These are phyloP conservation scores for Speoplatyrhinus poulsoni DNA, from an alignment of 2,113 vertebrate genomes.

Conservation along the genomic window DNA sequence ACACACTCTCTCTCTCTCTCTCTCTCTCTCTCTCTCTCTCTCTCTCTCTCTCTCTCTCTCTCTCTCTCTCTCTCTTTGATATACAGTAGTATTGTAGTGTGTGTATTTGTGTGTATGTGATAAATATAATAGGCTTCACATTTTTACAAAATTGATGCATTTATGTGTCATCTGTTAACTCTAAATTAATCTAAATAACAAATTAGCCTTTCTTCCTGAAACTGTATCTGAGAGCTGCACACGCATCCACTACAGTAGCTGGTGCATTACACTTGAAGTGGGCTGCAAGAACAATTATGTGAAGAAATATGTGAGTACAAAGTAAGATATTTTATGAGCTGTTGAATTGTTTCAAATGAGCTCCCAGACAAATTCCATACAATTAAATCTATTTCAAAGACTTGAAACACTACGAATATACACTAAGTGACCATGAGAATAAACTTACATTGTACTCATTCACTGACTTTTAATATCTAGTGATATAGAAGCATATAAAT, in stretches of 20 bases:
- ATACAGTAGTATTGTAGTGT: too few species aligned
- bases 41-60: too few species aligned
- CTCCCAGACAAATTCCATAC: conserved; percentile 48
- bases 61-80: too few species aligned
- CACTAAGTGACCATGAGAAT: conserved; percentile 7
- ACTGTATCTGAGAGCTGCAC: not conserved
- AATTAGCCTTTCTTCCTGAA: not conserved
- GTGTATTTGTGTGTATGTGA: too few species aligned
- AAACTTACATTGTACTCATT: conserved; percentile 29
- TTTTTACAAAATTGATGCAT: too few species aligned
- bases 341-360: conserved; percentile 40
- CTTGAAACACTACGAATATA: conserved; percentile 31
- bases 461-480: conserved; percentile 22
- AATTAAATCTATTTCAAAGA: conserved; percentile 59
- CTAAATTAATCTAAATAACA: not conserved
- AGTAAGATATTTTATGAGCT: conserved; percentile 47
- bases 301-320: conserved; percentile 49
- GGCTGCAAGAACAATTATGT: conserved; percentile 4
- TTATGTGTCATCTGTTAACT: not conserved
- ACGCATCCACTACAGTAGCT: not conserved
- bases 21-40: too few species aligned
- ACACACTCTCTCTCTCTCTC: too few species aligned
- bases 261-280: not conserved
- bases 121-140: too few species aligned
- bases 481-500: conserved; percentile 24